These are phyloP conservation scores for Ochotona princeps DNA, from an alignment of 2,113 vertebrate genomes.

Conservation along the genomic window DNA sequence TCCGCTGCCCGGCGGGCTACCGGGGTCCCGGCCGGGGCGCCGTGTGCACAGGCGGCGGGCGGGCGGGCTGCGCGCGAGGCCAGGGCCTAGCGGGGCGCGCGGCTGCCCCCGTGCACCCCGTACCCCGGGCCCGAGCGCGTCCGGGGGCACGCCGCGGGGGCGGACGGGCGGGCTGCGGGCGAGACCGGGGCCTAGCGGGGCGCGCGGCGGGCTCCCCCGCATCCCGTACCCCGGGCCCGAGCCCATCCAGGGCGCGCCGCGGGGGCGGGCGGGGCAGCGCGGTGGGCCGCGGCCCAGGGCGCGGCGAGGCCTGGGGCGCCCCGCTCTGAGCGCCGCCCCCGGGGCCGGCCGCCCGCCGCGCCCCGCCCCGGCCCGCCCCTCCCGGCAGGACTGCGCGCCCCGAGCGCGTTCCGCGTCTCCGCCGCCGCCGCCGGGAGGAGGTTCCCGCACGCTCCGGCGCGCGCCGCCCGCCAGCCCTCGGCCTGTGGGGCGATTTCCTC, in stretches of 20 bases:
- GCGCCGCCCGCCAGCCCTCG: slow-evolving; percentile 74
- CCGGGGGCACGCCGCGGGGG: neutral
- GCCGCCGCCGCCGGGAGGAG: slow-evolving; percentile 75
- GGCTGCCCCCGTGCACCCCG: neutral
- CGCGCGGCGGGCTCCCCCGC: neutral
- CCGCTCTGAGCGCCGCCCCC: slow-evolving; percentile 56
- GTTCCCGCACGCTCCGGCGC: slow-evolving; percentile 76
- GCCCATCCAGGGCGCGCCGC: neutral
- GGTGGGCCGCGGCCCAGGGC: neutral
- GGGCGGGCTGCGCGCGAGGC: slow-evolving; percentile 48
- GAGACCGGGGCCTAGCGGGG: neutral
- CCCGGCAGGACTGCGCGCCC: slow-evolving; percentile 65
- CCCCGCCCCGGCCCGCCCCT: slow-evolving; percentile 53
- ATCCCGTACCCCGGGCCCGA: neutral
- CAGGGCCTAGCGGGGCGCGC: slow-evolving; percentile 74
- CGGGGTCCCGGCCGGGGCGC: no score
- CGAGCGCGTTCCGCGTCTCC: slow-evolving; percentile 68
- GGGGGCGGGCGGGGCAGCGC: neutral
- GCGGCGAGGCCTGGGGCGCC: slow-evolving; percentile 49
- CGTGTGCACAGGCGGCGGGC: neutral
- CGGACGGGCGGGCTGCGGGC: neutral
- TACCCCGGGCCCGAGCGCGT: neutral
- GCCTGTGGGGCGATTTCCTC: slow-evolving; percentile 77
- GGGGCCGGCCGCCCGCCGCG: slow-evolving; percentile 21
- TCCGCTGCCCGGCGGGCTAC: neutral